Evolutionary conservation across 2,888 invertebrate species (phyloP), one percentile per base, ranked within the genome.

Genomic region (Diabrotica balteata): DNA sequence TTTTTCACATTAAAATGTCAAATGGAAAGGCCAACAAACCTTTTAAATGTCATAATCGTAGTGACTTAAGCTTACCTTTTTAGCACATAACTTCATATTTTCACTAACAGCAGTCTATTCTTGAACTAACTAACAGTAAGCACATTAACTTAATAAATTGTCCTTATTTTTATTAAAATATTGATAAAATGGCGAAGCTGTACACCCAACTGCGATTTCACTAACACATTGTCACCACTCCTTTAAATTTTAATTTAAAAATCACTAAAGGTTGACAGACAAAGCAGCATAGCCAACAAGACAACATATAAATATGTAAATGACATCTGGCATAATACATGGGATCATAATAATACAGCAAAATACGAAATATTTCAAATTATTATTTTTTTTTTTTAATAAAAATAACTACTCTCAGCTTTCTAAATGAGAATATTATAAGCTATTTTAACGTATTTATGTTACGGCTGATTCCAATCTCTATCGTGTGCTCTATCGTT

Each of bases 121-220:
- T 68, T 11, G 54, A 47, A 65, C 54, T 57, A 70, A 65, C 59
- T 50, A 66, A 71, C 51, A 63, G 54, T 59, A 66, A 66, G 68
- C 60, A 66, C 62, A 55, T 63, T 66, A 68, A 67, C 68, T 68
- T 68, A 44, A 47, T 32, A 64, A 58, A 66, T 60, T 69, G 71
- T 59, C 58, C 63, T 58, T 68, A 72, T 72, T 70, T 74, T 73
- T 67, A 67, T 68, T 71, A 73, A 60, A 75, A 75, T 72, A 71
- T 69, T 59, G 59, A 71, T 71, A 76, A 77, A 77, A 78, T 77
- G 77, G 78, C 77, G 77, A 75, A 73, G 73, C 75, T 73, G 69
- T 74, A 78, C 76, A 77, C 77, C 78, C 77, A 76, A 67, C 70
- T 66, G 72, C 68, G 67, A 73, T 68, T 67, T 71, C 62, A 70